These are phyloP conservation scores for Sphinx pinastri DNA, from an alignment of 2,888 invertebrate species.

Conservation along the genomic window DNA sequence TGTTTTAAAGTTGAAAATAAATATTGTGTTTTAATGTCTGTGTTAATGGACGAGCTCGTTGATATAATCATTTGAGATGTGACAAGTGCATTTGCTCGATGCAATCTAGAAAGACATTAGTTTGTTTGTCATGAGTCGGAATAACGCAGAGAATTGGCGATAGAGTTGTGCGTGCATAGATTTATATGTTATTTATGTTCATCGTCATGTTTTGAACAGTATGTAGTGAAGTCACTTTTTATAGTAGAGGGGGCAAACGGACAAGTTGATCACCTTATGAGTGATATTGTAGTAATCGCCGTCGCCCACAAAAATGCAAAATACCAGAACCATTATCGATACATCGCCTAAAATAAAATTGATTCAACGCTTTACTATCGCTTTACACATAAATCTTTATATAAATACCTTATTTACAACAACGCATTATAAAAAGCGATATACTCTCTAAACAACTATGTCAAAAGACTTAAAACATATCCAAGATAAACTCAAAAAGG, in stretches of 20 bases:
- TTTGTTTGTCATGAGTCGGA: conserved; percentile 9
- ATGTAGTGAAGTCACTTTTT: not conserved
- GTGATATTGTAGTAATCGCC: too few relatives aligned
- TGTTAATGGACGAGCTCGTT: conserved; percentile 4
- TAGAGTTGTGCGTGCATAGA: not conserved
- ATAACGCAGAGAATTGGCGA: not conserved
- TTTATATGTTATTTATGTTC: too few relatives aligned
- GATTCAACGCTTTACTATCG: too few relatives aligned
- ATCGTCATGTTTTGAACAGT: too few relatives aligned
- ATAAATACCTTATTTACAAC: too few relatives aligned
- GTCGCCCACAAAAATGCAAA: not conserved
- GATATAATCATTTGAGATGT: conserved; percentile 16
- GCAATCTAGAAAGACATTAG: conserved; percentile 25
- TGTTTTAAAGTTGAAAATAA: not conserved
- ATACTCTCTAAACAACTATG: not conserved
- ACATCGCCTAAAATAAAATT: too few relatives aligned
- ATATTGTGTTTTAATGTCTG: not conserved
- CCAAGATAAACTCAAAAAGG: not conserved
- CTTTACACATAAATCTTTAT: too few relatives aligned
- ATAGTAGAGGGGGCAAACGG: too few relatives aligned
- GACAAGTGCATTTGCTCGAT: conserved; percentile 20
- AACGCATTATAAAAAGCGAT: too few relatives aligned
- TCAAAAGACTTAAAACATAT: not conserved
- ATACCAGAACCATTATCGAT: not conserved
- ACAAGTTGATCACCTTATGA: too few relatives aligned